These are phyloP conservation scores for Haemorhous mexicanus DNA, from an alignment of 2,113 vertebrate species.

Conservation along the genomic window DNA sequence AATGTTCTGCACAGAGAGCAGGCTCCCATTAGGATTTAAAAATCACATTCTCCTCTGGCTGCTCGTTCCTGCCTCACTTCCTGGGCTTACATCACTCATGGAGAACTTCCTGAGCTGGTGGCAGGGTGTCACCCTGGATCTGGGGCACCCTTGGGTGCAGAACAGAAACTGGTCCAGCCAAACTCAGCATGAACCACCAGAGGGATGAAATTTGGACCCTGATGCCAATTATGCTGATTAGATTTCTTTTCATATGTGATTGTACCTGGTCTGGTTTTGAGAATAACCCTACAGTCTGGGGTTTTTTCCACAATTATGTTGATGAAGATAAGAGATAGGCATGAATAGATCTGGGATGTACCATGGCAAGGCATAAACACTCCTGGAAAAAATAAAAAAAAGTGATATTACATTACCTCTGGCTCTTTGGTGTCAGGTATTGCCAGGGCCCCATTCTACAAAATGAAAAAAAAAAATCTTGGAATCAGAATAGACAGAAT, in stretches of 20 bases:
- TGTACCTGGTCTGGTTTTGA: neutral
- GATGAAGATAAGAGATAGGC: neutral
- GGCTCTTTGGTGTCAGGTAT: neutral
- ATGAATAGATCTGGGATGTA: neutral
- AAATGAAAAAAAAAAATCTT: neutral
- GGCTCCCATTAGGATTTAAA: neutral
- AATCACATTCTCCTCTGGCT: neutral
- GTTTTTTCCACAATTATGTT: neutral
- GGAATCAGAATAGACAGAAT: neutral
- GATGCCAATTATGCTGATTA: neutral
- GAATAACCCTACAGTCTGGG: accelerated
- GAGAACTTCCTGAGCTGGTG: neutral
- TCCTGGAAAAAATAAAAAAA: neutral
- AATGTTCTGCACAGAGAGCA: neutral
- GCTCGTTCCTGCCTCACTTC: neutral
- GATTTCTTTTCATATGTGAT: neutral
- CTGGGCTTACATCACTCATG: neutral
- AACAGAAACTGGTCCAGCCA: neutral
- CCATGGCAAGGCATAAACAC: neutral
- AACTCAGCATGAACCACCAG: accelerated
- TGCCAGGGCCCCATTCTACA: neutral
- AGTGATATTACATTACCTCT: neutral
- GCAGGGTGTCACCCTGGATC: accelerated
- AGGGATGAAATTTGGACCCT: neutral
- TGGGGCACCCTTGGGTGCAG: neutral